phyloP scores from a whole-genome alignment of 1,140 invertebrate genomes.

The Pollicipes pollicipes region DNA sequence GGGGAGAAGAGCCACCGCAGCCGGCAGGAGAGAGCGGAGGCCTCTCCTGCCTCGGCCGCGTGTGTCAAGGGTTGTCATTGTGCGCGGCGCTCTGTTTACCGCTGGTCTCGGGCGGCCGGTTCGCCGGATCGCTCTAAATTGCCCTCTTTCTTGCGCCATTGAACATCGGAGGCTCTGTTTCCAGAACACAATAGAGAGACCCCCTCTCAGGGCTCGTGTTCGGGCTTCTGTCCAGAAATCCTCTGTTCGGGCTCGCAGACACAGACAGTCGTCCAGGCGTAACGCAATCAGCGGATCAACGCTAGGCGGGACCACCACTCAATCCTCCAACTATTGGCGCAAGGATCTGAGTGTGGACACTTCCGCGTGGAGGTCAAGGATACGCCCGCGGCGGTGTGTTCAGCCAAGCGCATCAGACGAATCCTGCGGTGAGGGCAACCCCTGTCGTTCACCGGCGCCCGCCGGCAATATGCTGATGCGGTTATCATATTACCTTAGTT shows the following conservation, averaged over 20 bases:
- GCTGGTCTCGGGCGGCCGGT: background rate
- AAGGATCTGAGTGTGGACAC: no score
- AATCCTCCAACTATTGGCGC: no score
- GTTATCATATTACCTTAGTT: no score
- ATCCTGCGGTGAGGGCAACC: no score
- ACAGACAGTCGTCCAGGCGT: background rate
- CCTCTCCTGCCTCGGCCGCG: background rate
- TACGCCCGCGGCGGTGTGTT: no score
- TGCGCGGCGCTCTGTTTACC: background rate
- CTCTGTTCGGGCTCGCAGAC: background rate
- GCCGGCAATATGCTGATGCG: no score
- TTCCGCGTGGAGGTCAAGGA: no score
- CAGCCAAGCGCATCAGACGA: no score
- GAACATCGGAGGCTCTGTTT: background rate
- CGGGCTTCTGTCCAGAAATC: no score
- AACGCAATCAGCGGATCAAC: background rate
- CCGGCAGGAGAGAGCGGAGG: background rate
- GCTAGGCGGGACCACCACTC: no score
- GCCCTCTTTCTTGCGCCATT: background rate
- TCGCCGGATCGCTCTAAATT: background rate
- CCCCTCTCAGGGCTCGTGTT: background rate
- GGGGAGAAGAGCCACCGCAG: background rate
- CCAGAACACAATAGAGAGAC: background rate
- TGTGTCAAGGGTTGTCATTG: background rate
- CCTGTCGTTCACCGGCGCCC: no score